phyloP scores from a whole-genome alignment of 2,888 invertebrate species.

The Nemotelus pantherinus region DNA sequence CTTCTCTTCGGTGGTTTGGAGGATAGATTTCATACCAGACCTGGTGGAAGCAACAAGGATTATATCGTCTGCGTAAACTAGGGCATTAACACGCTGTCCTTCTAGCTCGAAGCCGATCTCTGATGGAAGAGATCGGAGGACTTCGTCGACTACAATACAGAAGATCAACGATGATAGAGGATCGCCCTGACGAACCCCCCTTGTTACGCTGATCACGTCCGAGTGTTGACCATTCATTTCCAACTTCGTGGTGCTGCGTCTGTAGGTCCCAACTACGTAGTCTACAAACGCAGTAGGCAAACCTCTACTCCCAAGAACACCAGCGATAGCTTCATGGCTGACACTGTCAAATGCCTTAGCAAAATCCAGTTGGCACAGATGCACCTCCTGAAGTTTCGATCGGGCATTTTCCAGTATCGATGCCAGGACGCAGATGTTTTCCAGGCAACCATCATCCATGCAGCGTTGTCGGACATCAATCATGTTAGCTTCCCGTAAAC shows the following conservation, averaged over 20 bases:
- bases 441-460: conserved; percentile 11
- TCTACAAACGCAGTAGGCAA: neutral
- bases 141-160: conserved; percentile 11
- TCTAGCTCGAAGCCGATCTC: neutral
- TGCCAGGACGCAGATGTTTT: conserved; percentile 2
- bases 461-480: conserved; percentile 50
- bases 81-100: neutral
- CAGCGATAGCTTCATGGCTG: conserved; percentile 2
- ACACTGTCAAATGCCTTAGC: conserved; percentile 35
- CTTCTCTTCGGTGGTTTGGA: neutral
- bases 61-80: conserved; percentile 28
- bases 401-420: neutral
- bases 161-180: conserved; percentile 26
- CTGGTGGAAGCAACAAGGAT: neutral
- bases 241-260: neutral
- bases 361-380: neutral
- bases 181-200: conserved; percentile 33
- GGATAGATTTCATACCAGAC: neutral
- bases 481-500: conserved; percentile 33
- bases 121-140: neutral
- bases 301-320: neutral
- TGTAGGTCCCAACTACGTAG: neutral
- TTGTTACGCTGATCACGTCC: neutral
- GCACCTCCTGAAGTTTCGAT: neutral
- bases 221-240: neutral